Evolutionary conservation across 2,888 invertebrate species (phyloP).

Genomic region (Blastobasis lacticolella): DNA sequence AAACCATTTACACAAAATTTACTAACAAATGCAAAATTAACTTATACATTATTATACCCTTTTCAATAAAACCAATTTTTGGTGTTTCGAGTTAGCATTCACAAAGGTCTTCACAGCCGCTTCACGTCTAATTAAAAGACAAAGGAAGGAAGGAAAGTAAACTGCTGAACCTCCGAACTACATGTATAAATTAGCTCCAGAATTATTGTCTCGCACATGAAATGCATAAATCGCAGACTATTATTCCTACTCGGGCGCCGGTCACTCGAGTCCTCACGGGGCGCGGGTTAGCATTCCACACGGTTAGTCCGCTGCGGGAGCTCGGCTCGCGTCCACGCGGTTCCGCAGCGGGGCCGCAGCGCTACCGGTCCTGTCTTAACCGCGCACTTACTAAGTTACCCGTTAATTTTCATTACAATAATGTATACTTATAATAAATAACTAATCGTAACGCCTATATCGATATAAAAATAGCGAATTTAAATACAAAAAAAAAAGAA

Average conservation of each 20-base stretch:
- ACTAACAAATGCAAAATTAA: conserved; percentile 44
- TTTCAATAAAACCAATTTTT: conserved; percentile 50
- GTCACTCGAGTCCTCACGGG: conserved; percentile 54
- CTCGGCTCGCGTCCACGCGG: conserved; percentile 55
- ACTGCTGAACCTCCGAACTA: conserved; percentile 24
- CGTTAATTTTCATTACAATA: too few species aligned
- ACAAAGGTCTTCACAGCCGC: conserved; percentile 65
- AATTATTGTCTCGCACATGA: conserved; percentile 68
- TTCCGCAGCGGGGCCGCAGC: conserved; percentile 50
- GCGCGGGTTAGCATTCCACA: conserved; percentile 63
- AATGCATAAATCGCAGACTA: too few species aligned
- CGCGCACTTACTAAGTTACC: background rate
- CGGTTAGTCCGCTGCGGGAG: conserved; percentile 68
- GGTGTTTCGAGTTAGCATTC: conserved; percentile 45
- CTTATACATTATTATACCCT: conserved; percentile 43
- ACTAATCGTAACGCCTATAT: too few species aligned
- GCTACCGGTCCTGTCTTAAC: conserved; percentile 23
- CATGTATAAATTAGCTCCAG: conserved; percentile 41
- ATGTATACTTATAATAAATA: too few species aligned
- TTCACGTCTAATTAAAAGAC: conserved; percentile 26
- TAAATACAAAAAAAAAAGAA: too few species aligned
- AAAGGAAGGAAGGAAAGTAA: conserved; percentile 27
- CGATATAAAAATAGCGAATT: too few species aligned
- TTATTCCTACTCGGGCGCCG: conserved; percentile 24
- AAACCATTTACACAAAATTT: conserved; percentile 34